Percentiles rank a stretch among this genome's conserved stretches.
Evolutionary conservation across 2,888 invertebrate genomes (phyloP).

Genomic region (Mythimna albipuncta): DNA sequence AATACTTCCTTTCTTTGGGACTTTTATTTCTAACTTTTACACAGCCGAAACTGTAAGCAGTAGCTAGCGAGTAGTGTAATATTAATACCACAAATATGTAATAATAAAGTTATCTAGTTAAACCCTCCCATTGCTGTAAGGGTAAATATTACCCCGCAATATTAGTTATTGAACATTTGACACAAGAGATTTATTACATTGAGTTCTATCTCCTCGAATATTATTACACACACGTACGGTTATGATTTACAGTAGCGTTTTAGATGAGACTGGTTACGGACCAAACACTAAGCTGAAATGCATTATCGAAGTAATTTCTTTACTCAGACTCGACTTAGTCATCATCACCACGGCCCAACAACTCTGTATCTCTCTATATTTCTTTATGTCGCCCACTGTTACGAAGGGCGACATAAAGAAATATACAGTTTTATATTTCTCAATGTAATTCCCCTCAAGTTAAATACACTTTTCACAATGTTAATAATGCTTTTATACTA

Average conservation of each 20-base stretch:
- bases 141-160: conserved; percentile 9
- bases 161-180: conserved; percentile 18
- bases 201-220: not conserved
- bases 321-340: too few species aligned
- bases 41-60: not conserved
- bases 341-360: too few species aligned
- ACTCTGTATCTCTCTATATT: too few species aligned
- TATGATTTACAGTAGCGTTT: not conserved
- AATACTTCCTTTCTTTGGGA: not conserved
- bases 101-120: conserved; percentile 10
- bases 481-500: too few species aligned
- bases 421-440: too few species aligned
- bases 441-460: too few species aligned
- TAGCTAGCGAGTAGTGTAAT: not conserved
- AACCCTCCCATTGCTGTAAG: conserved; percentile 1
- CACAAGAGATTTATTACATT: conserved; percentile 20
- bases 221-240: not conserved
- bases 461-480: too few species aligned
- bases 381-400: too few species aligned
- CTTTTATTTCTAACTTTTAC: not conserved
- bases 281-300: too few species aligned
- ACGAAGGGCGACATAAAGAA: too few species aligned
- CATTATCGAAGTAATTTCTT: not conserved
- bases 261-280: not conserved
- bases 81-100: conserved; percentile 13